These are phyloP conservation scores for Enteromius anoplus DNA, from an alignment of 2,797 vertebrate species.

Conservation along the genomic window DNA sequence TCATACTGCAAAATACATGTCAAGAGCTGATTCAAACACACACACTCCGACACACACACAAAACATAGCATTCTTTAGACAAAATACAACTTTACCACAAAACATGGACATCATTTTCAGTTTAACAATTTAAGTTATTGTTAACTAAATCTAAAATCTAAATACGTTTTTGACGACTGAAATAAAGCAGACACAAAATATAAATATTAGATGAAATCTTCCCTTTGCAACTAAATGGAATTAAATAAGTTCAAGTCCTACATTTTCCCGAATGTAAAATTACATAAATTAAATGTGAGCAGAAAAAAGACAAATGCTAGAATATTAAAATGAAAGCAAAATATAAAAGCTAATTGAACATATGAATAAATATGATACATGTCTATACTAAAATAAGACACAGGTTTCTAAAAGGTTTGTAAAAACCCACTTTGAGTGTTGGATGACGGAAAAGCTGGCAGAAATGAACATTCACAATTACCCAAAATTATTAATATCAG, in stretches of 20 bases:
- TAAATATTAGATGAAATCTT: no score
- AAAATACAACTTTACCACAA: background rate
- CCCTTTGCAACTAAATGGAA: background rate
- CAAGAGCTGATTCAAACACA: background rate
- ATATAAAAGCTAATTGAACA: background rate
- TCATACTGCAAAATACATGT: constrained; percentile 8
- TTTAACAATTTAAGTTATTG: background rate
- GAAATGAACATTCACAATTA: background rate
- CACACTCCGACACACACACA: background rate
- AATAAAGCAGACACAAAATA: no score
- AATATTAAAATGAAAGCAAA: background rate
- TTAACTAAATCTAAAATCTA: background rate
- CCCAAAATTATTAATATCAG: background rate
- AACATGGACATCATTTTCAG: background rate
- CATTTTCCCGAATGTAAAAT: no score
- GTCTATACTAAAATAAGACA: background rate
- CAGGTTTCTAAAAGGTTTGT: background rate
- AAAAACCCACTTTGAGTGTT: background rate
- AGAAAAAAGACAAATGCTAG: background rate
- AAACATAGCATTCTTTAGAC: background rate
- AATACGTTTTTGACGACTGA: no score
- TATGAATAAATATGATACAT: background rate
- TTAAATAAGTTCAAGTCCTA: no score
- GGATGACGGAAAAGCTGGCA: background rate
- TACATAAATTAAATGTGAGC: no score